Evolutionary conservation across 2,113 vertebrate species (phyloP).

Genomic region (Symphodus melops): DNA sequence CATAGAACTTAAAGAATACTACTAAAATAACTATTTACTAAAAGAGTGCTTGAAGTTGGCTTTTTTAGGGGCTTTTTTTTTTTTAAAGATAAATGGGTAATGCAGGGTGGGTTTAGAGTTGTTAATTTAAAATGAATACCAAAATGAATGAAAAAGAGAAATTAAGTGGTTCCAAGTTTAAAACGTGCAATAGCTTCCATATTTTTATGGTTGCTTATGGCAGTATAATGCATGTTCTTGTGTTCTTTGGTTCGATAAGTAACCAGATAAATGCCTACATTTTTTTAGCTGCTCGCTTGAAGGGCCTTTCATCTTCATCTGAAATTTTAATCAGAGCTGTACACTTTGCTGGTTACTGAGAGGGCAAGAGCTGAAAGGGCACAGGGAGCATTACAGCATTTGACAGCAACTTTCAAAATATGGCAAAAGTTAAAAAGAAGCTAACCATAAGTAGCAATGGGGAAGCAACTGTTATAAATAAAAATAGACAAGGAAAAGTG

Average conservation of each 20-base stretch:
- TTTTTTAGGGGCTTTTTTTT: no score
- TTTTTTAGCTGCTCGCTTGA: neutral
- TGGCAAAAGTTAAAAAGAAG: slow-evolving; percentile 26
- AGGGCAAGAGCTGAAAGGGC: slow-evolving; percentile 27
- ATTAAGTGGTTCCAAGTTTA: no score
- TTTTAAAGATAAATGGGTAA: no score
- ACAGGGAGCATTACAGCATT: slow-evolving; percentile 25
- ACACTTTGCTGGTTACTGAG: slow-evolving; percentile 2
- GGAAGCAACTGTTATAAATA: slow-evolving; percentile 31
- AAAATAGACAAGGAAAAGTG: slow-evolving; percentile 45
- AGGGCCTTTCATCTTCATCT: slow-evolving; percentile 1
- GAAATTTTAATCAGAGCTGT: slow-evolving; percentile 36
- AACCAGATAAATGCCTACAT: neutral
- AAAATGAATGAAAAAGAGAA: neutral
- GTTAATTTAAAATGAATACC: no score
- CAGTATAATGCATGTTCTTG: neutral
- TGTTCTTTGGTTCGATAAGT: neutral
- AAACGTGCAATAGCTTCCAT: neutral
- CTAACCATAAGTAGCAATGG: slow-evolving; percentile 22
- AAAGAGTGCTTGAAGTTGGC: no score
- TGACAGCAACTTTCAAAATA: slow-evolving; percentile 47
- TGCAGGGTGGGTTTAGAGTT: no score
- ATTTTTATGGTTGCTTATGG: neutral
- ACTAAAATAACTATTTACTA: no score
- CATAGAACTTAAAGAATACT: no score